Percentiles rank a stretch among this genome's conserved stretches.
Evolutionary conservation across 2,888 invertebrate species (phyloP).

Genomic region (Philereme vetulata): DNA sequence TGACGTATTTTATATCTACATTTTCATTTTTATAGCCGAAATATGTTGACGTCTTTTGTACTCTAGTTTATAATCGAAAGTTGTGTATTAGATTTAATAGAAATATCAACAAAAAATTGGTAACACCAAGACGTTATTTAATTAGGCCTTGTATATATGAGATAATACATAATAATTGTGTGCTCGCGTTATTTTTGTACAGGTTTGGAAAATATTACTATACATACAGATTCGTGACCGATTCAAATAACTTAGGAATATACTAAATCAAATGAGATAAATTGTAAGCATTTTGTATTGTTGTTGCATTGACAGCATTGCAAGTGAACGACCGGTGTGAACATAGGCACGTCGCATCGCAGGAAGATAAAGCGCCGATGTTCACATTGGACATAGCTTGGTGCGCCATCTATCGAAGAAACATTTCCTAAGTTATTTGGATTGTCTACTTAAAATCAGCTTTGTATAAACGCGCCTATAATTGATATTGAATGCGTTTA

Average conservation of each 20-base stretch:
- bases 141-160: slow-evolving; percentile 63
- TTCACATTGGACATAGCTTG: neutral
- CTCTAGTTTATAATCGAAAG: slow-evolving; percentile 60
- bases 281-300: too few relatives aligned
- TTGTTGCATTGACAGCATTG: too few relatives aligned
- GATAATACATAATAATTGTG: slow-evolving; percentile 43
- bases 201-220: slow-evolving; percentile 37
- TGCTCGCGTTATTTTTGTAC: slow-evolving; percentile 56
- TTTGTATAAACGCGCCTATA: slow-evolving; percentile 50
- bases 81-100: slow-evolving; percentile 47
- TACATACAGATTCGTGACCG: neutral
- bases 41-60: slow-evolving; percentile 73
- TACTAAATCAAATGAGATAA: neutral
- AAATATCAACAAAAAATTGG: slow-evolving; percentile 66
- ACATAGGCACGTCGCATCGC: neutral
- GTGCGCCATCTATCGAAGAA: neutral
- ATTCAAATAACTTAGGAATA: neutral
- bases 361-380: neutral
- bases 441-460: slow-evolving; percentile 10
- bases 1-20: slow-evolving; percentile 49
- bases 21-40: slow-evolving; percentile 56
- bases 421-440: neutral
- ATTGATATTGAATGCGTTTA: neutral
- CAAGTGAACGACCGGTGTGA: neutral
- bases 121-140: slow-evolving; percentile 71